phyloP scores from a whole-genome alignment of 2,797 vertebrate species.

The Sebastes nivosus region DNA sequence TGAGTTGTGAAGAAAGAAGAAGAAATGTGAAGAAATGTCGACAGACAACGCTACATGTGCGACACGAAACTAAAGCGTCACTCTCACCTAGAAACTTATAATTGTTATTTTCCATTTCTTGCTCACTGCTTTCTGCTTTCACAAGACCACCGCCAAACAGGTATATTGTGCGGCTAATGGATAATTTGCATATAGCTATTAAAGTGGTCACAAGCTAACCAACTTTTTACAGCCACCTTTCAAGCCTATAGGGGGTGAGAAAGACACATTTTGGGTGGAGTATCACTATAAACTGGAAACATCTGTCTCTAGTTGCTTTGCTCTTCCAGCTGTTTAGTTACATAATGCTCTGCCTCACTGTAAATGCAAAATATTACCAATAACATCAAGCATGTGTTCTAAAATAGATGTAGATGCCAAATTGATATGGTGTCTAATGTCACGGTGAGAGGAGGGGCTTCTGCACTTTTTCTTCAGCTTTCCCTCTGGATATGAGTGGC shows the following conservation, averaged over 20 bases:
- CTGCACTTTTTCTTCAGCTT: slow-evolving; percentile 38
- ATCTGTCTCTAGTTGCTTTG: neutral
- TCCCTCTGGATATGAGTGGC: slow-evolving; percentile 44
- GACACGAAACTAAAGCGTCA: neutral
- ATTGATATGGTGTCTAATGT: slow-evolving; percentile 37
- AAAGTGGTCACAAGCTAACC: neutral
- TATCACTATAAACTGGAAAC: slow-evolving; percentile 1
- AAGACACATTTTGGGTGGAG: neutral
- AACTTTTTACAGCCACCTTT: neutral
- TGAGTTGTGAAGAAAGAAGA: neutral
- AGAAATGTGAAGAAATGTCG: neutral
- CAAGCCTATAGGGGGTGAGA: neutral
- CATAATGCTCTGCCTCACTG: slow-evolving; percentile 3
- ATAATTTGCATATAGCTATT: neutral
- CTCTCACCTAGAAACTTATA: neutral
- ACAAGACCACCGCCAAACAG: neutral
- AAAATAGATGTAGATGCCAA: slow-evolving; percentile 51
- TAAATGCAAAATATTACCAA: slow-evolving; percentile 15
- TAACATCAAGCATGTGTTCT: slow-evolving; percentile 19
- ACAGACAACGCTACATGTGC: neutral
- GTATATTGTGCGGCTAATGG: neutral
- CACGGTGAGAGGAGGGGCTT: slow-evolving; percentile 11
- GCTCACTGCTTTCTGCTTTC: neutral
- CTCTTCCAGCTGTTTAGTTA: slow-evolving; percentile 25
- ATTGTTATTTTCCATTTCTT: neutral